A percentile compares a stretch with the other conserved stretches of the same genome.
phyloP scores from a whole-genome alignment of 2,797 vertebrate genomes.

The Rhynchonycteris naso region DNA sequence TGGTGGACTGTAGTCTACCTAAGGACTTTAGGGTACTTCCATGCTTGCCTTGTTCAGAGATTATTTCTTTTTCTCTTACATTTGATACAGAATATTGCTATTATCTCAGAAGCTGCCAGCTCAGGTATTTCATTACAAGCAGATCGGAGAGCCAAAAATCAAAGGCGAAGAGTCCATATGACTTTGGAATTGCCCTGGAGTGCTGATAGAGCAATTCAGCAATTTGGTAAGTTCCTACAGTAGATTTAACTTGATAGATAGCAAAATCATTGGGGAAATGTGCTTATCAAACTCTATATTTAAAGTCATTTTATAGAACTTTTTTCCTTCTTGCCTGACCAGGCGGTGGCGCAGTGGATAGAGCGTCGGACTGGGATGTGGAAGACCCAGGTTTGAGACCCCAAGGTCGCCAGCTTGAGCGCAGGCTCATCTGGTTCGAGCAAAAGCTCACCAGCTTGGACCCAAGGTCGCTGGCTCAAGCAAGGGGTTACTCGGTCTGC shows the following conservation, averaged over 20 bases:
- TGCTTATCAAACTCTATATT: not conserved
- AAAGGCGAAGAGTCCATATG: constrained; percentile 97
- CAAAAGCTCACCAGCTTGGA: no score
- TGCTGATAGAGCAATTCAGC: constrained; percentile 97
- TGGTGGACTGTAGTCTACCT: not conserved
- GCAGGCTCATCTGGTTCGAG: no score
- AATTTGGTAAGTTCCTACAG: constrained; percentile 90
- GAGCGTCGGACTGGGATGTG: no score
- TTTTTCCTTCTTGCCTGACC: no score
- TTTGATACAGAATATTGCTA: constrained; percentile 94
- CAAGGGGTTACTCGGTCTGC: no score
- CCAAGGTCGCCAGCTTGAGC: no score
- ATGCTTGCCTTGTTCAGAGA: not conserved
- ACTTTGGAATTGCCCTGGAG: constrained; percentile 98
- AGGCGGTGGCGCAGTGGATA: no score
- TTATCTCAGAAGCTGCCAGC: constrained; percentile 99
- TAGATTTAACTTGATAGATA: not conserved
- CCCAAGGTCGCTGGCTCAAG: no score
- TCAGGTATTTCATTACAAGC: constrained; percentile 98
- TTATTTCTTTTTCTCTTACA: not conserved
- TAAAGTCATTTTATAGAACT: not conserved
- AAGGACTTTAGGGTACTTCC: not conserved
- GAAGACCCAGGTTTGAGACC: no score
- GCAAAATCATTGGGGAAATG: not conserved
- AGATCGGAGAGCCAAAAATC: constrained; percentile 97